Evolutionary conservation across 2,113 vertebrate genomes (phyloP).

Genomic region (Macroglossus sobrinus): DNA sequence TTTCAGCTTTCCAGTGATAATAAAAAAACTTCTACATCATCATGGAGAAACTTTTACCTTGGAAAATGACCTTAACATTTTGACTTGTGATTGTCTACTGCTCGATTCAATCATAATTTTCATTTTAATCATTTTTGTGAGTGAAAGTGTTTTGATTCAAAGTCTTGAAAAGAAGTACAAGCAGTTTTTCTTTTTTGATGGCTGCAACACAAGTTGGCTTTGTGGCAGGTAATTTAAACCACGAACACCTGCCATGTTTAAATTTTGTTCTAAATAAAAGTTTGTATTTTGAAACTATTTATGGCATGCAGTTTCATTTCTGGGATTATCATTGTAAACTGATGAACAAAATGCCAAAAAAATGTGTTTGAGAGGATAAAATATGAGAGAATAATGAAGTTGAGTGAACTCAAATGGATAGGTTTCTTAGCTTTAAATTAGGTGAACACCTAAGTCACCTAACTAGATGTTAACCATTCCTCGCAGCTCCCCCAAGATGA

Average conservation of each 20-base stretch:
- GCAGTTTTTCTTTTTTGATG: constrained; percentile 8
- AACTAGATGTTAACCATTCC: background rate
- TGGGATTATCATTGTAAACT: background rate
- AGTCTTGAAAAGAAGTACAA: constrained; percentile 16
- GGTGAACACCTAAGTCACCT: background rate
- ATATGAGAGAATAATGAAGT: background rate
- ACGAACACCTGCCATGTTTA: constrained; percentile 23
- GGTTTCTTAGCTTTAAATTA: background rate
- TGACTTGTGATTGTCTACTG: background rate
- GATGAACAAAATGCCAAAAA: constrained; percentile 22
- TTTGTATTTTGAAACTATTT: constrained; percentile 58
- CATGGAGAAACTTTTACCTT: background rate
- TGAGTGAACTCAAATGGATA: background rate
- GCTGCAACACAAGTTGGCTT: background rate
- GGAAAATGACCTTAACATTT: background rate
- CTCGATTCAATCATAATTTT: background rate
- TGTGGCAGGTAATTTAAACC: constrained; percentile 56
- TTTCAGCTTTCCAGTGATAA: background rate
- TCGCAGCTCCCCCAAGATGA: background rate
- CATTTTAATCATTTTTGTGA: background rate
- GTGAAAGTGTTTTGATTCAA: constrained; percentile 14
- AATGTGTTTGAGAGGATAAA: background rate
- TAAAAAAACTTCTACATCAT: background rate
- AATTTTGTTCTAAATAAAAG: constrained; percentile 22
- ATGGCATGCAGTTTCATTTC: constrained; percentile 43